Base-by-base conservation (phyloP, 2,888 invertebrate genomes). In the Tetragnatha montana region DNA sequence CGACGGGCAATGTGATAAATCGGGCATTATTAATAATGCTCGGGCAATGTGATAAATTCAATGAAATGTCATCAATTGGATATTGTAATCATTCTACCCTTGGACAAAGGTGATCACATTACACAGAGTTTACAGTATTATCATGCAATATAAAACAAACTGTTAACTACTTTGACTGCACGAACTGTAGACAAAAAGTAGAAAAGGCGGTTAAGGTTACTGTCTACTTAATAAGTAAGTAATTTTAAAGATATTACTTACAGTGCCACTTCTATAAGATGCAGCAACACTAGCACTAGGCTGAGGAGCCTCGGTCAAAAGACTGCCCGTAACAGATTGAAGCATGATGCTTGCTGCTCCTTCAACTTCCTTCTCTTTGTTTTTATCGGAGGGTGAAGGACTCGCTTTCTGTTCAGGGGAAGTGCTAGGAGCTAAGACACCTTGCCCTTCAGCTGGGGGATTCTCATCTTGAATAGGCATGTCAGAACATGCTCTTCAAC, bases 251-350 rank as follows among this genome's bases (percentile, higher is more conserved):
- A 14, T 50, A 51, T n/a, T 49, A 85, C 89, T 89, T 89, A 89
- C 89, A 51, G 85, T 47, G 21, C 89, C 85, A 49, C 22, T 73
- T 85, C 89, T 68, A 71, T 73, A 81, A 21, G 89, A 81, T 70
- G 78, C 85, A 21, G 81, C 74, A 10, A 81, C 80, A 78, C 89
- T 89, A n/a, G 89, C 60, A 78, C 89, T 89, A 21, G 89, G 89
- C 73, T 85, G 89, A 8, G 89, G 89, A 49, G 69, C 68, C 19
- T 89, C 89, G 17, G 35, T 73, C 22, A 89, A 60, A 71, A 80
- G 22, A 21, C 69, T 70, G 19, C 85, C 50, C 12, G 60, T 14
- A 10, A 81, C 75, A 8, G 85, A 60, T n/a, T 85, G 81, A 8
- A 82, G 21, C 88, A 88, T 88, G 21, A 88, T 82, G 47, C 85